Percentiles rank a stretch among this genome's conserved stretches.
These are phyloP conservation scores for Aromia moschata DNA, from an alignment of 2,888 invertebrate species.

Conservation along the genomic window DNA sequence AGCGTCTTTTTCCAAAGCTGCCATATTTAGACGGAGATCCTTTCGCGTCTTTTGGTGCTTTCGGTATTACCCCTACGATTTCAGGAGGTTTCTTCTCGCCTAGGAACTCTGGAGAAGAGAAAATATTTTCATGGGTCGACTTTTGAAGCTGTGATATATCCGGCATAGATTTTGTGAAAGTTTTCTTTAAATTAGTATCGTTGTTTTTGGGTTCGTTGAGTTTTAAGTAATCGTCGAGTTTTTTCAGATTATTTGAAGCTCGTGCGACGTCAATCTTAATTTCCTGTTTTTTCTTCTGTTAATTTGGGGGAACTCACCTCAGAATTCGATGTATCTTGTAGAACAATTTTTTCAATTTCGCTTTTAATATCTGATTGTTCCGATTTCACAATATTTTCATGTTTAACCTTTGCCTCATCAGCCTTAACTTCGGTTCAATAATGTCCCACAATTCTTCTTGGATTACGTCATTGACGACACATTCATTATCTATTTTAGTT, in stretches of 20 bases:
- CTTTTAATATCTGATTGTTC: too few relatives aligned
- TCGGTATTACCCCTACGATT: conserved; percentile 52
- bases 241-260: conserved; percentile 11
- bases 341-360: too few relatives aligned
- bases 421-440: too few relatives aligned
- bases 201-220: conserved; percentile 2
- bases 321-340: too few relatives aligned
- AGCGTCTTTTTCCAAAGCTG: conserved; percentile 49
- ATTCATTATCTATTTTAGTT: conserved; percentile 22
- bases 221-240: conserved; percentile 11
- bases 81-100: conserved; percentile 46
- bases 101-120: conserved; percentile 34
- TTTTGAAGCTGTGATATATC: conserved; percentile 29
- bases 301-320: too few relatives aligned
- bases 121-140: conserved; percentile 30
- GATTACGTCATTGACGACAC: conserved; percentile 28
- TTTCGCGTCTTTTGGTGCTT: conserved; percentile 39
- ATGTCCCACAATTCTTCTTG: conserved; percentile 24
- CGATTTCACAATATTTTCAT: too few relatives aligned
- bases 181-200: conserved; percentile 13
- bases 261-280: neutral
- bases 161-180: conserved; percentile 16
- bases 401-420: too few relatives aligned
- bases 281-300: neutral
- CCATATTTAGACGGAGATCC: conserved; percentile 44